Evolutionary conservation across 2,888 invertebrate genomes (phyloP), one percentile per base, ranked within the genome.

Genomic region (Atrina japonica): DNA sequence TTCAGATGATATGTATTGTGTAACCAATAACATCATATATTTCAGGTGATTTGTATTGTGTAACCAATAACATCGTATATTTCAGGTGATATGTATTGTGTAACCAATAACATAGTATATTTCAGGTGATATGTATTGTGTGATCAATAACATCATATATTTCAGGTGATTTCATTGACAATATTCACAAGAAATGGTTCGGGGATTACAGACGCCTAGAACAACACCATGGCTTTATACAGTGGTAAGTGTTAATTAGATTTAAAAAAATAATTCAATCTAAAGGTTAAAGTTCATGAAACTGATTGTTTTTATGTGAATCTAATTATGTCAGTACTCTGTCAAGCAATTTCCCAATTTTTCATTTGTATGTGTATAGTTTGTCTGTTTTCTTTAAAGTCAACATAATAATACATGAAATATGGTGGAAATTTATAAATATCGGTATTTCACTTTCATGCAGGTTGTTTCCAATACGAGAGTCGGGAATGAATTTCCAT

Each of bases 381-480:
- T n/a, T n/a, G n/a, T n/a, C n/a, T n/a, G n/a, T n/a, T n/a, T n/a
- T n/a, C n/a, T n/a, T n/a, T n/a, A n/a, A n/a, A n/a, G n/a, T n/a
- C n/a, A n/a, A n/a, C n/a, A n/a, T n/a, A n/a, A n/a, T n/a, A n/a
- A n/a, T n/a, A n/a, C n/a, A n/a, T n/a, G n/a, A n/a, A n/a, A n/a
- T n/a, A n/a, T n/a, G n/a, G n/a, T n/a, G n/a, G n/a, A n/a, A n/a
- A n/a, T n/a, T n/a, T n/a, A n/a, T n/a, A n/a, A n/a, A 35, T 11
- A 35, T 35, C 11, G 5, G 6, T 35, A 7, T 35, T 35, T 50
- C 21, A 56, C 49, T 7, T 47, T 41, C 35, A 65, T 68, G 11
- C 69, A 88, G 88, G 88, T 75, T 89, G 59, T 89, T 89, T 75
- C 89, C 89, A 5, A 84, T 88, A 30, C 58, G 86, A 70, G 88